Percentiles rank a stretch among this genome's conserved stretches.
Evolutionary conservation across 2,113 vertebrate genomes (phyloP).

Genomic region (Ciconia boyciana): DNA sequence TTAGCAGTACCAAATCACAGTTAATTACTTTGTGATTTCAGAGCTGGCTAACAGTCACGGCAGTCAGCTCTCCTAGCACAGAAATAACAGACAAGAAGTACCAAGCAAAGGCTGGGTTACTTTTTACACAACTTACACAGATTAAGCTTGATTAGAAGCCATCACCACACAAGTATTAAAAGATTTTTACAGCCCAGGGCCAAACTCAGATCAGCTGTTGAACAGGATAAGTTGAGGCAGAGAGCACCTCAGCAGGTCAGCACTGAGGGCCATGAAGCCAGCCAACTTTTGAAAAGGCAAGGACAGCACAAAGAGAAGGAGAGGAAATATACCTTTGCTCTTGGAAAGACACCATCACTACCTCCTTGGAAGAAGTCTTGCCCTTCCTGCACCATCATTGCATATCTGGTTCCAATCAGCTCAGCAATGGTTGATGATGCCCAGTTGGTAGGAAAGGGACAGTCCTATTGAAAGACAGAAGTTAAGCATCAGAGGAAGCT

Average conservation of each 20-base stretch:
- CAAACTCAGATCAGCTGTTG: background rate
- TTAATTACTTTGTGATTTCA: background rate
- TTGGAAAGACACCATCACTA: background rate
- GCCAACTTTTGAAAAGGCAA: background rate
- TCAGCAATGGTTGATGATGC: slow-evolving; percentile 52
- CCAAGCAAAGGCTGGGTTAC: background rate
- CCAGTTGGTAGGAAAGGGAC: background rate
- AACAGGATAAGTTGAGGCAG: background rate
- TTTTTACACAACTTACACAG: background rate
- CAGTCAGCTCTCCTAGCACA: background rate
- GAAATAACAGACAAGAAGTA: background rate
- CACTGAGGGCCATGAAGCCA: background rate
- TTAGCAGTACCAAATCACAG: background rate
- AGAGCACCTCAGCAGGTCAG: background rate
- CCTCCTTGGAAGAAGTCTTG: background rate
- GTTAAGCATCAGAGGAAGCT: background rate
- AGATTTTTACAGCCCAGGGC: background rate
- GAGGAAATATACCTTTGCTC: slow-evolving; percentile 40
- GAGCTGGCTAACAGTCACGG: background rate
- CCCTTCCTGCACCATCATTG: background rate
- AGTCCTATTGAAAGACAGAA: background rate
- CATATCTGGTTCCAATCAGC: slow-evolving; percentile 44
- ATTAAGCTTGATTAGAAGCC: background rate
- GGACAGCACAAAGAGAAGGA: background rate
- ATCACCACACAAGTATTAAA: background rate